Evolutionary conservation across 2,797 vertebrate species (phyloP).

Genomic region (Balearica regulorum): DNA sequence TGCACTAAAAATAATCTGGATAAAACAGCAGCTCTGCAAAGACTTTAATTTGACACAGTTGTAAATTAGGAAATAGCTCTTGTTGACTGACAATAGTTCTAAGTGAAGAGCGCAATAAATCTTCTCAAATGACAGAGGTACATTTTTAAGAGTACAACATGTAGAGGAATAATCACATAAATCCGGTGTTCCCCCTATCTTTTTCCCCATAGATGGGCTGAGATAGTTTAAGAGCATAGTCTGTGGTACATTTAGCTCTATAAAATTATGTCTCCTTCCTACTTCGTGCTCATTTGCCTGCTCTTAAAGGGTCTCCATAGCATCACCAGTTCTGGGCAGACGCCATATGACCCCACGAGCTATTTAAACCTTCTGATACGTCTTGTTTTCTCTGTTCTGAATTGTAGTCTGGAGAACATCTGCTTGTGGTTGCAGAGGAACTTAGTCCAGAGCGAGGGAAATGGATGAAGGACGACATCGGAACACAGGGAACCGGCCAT

Average conservation of each 20-base stretch:
- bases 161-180: neutral
- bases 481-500: neutral
- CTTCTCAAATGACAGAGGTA: neutral
- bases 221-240: neutral
- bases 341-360: neutral
- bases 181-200: neutral
- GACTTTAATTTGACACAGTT: neutral
- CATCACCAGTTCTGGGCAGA: neutral
- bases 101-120: neutral
- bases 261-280: neutral
- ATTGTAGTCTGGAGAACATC: conserved; percentile 1
- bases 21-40: neutral
- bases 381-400: neutral
- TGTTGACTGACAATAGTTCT: neutral
- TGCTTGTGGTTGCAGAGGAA: conserved; percentile 20
- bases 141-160: neutral
- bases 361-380: neutral
- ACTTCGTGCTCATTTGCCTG: neutral
- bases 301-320: neutral
- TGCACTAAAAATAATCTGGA: neutral
- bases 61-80: neutral
- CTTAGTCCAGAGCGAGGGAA: neutral
- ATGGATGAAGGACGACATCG: neutral
- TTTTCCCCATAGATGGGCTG: neutral
- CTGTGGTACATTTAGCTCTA: neutral